Evolutionary conservation across 2,113 vertebrate genomes (phyloP).

Genomic region (Nothocercus julius): DNA sequence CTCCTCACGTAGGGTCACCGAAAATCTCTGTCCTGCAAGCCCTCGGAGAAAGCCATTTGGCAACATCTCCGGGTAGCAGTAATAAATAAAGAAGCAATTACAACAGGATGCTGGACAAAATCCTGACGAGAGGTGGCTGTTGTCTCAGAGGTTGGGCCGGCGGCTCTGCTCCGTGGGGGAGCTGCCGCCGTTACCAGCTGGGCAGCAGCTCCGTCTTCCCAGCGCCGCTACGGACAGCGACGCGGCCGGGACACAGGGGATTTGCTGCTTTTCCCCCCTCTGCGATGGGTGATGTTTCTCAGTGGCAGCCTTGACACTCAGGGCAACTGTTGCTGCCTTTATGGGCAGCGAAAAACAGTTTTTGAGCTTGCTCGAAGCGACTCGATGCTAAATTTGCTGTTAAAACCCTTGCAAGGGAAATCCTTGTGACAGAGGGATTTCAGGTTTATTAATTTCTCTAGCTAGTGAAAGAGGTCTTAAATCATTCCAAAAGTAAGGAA

Average conservation of each 20-base stretch:
- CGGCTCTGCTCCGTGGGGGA: background rate
- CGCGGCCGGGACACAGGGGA: slow-evolving; percentile 12
- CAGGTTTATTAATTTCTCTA: slow-evolving; percentile 25
- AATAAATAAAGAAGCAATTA: background rate
- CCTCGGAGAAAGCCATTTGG: slow-evolving; percentile 25
- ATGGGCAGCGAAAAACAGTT: background rate
- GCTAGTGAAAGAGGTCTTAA: background rate
- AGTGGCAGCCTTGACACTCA: slow-evolving; percentile 58
- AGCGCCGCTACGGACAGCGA: background rate
- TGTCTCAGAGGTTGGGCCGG: background rate
- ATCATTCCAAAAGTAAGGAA: background rate
- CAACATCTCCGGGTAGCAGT: background rate
- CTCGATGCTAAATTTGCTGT: background rate
- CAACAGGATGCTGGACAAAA: background rate
- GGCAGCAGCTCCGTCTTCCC: slow-evolving; percentile 12
- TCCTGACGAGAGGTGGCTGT: background rate
- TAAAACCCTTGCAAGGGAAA: background rate
- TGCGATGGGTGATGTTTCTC: slow-evolving; percentile 61
- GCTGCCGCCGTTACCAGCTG: background rate
- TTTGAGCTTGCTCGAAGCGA: background rate
- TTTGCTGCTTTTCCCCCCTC: background rate
- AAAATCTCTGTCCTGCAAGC: background rate
- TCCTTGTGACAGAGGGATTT: background rate
- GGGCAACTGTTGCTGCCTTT: slow-evolving; percentile 21
- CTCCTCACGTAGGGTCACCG: background rate